Evolutionary conservation across 2,113 vertebrate genomes (phyloP).

Genomic region (Nibea albiflora): DNA sequence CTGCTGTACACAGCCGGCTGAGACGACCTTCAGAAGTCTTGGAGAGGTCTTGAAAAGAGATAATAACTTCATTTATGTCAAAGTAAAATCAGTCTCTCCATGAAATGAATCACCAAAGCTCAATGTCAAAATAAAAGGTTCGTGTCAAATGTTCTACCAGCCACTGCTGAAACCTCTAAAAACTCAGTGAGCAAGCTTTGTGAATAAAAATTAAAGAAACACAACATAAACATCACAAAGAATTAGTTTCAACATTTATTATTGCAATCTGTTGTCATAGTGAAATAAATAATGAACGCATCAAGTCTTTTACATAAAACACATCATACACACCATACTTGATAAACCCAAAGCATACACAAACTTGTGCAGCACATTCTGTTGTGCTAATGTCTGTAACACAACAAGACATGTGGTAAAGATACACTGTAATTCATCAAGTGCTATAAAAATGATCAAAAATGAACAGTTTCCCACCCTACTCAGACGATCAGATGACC

Average conservation of each 20-base stretch:
- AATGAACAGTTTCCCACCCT: background rate
- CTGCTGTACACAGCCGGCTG: background rate
- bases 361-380: background rate
- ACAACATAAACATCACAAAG: background rate
- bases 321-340: background rate
- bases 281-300: constrained; percentile 58
- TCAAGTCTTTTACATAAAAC: constrained; percentile 15
- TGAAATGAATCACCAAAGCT: background rate
- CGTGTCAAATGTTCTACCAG: background rate
- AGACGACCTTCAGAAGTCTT: constrained; percentile 34
- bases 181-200: background rate
- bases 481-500: too few species aligned
- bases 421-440: background rate
- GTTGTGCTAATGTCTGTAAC: background rate
- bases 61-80: constrained; percentile 29
- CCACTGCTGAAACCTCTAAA: constrained; percentile 2
- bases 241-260: constrained; percentile 32
- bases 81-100: constrained; percentile 28
- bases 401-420: background rate
- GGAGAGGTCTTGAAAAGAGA: background rate
- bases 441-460: constrained; percentile 5
- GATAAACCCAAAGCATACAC: constrained; percentile 1
- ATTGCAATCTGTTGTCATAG: background rate
- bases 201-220: background rate
- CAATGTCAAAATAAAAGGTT: constrained; percentile 39